Evolutionary conservation across 2,113 vertebrate genomes (phyloP).

Genomic region (Apeltes quadracus): DNA sequence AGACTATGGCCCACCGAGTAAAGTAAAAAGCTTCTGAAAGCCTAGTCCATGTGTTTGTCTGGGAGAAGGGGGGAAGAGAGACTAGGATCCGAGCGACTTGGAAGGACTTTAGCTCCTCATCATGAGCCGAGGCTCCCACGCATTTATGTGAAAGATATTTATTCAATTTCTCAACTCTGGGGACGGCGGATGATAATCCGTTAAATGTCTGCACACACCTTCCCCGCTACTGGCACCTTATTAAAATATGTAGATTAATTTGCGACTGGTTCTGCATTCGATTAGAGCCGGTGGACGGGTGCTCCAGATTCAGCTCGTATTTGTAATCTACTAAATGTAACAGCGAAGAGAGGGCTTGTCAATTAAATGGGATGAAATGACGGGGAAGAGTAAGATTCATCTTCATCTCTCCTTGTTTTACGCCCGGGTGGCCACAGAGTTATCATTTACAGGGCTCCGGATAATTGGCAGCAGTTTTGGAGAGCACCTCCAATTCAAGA

Average conservation of each 20-base stretch:
- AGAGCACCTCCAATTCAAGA: slow-evolving; percentile 84
- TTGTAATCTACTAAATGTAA: slow-evolving; percentile 97
- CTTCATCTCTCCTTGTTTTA: slow-evolving; percentile 99
- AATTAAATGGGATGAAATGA: slow-evolving; percentile 98
- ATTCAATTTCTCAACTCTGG: slow-evolving; percentile 81
- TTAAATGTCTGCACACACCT: slow-evolving; percentile 81
- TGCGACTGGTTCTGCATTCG: slow-evolving; percentile 86
- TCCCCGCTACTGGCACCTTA: slow-evolving; percentile 81
- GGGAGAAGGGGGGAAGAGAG: slow-evolving; percentile 25
- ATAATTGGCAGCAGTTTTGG: slow-evolving; percentile 93
- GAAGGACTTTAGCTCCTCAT: slow-evolving; percentile 60
- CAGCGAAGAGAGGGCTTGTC: slow-evolving; percentile 92
- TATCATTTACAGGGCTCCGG: slow-evolving; percentile 92
- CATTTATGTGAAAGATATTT: slow-evolving; percentile 80
- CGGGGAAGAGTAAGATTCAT: slow-evolving; percentile 94
- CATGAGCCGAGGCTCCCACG: slow-evolving; percentile 64
- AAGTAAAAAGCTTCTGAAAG: slow-evolving; percentile 59
- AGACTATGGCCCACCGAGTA: slow-evolving; percentile 68
- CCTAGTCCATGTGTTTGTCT: slow-evolving; percentile 47
- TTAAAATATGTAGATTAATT: slow-evolving; percentile 98
- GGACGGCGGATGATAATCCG: slow-evolving; percentile 79
- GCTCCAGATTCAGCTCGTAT: slow-evolving; percentile 91
- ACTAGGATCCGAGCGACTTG: slow-evolving; percentile 39
- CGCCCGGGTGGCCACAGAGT: slow-evolving; percentile 89
- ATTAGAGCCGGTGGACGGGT: slow-evolving; percentile 88